Evolutionary conservation across 2,888 invertebrate genomes (phyloP).

Genomic region (Drepanosiphum platanoidis): DNA sequence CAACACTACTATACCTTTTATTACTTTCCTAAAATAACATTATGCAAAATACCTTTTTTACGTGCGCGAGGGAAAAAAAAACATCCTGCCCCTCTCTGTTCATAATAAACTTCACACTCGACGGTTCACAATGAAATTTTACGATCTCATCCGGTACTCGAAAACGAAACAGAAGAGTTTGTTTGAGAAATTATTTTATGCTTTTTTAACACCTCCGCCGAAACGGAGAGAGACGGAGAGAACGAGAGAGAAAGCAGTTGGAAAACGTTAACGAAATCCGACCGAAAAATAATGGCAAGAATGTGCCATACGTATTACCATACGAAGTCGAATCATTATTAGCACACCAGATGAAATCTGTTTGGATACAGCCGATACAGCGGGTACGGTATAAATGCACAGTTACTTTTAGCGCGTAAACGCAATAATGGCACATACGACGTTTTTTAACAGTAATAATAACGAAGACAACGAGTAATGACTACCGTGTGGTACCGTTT

Average conservation of each 20-base stretch:
- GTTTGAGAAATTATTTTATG: constrained; percentile 39
- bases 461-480: background rate
- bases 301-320: background rate
- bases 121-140: constrained; percentile 51
- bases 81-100: constrained; percentile 6
- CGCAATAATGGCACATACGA: background rate
- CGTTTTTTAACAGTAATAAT: background rate
- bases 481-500: background rate
- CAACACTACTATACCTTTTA: constrained; percentile 30
- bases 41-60: constrained; percentile 51
- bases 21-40: constrained; percentile 50
- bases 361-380: background rate
- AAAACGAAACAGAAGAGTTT: constrained; percentile 17
- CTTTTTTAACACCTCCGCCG: constrained; percentile 15
- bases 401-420: background rate
- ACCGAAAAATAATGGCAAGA: background rate
- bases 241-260: background rate
- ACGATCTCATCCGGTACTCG: constrained; percentile 51
- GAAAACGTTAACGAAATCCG: background rate
- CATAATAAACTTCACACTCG: constrained; percentile 47
- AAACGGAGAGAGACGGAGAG: background rate
- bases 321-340: background rate
- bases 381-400: background rate
- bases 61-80: background rate
- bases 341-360: background rate